A percentile compares a stretch with the other conserved stretches of the same genome.
Evolutionary conservation across 2,888 invertebrate genomes (phyloP).

Genomic region (Fragum whitleyi): DNA sequence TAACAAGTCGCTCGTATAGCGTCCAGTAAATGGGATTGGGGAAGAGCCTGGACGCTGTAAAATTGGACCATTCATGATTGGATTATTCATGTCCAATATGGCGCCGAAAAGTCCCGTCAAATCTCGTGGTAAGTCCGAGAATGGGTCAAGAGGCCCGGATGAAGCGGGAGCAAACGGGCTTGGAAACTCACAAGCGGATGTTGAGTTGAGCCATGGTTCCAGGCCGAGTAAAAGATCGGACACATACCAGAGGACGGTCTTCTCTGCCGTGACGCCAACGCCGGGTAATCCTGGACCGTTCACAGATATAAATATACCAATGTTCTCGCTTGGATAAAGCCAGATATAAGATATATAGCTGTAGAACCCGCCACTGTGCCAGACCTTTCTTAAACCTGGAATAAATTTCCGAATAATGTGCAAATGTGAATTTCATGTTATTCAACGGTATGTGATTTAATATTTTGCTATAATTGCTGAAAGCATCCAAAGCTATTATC

Average conservation of each 20-base stretch:
- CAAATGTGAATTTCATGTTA: too few relatives aligned
- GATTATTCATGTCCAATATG: too few relatives aligned
- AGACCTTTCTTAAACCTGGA: constrained; percentile 38
- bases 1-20: constrained; percentile 43
- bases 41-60: neutral
- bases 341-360: constrained; percentile 48
- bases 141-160: too few relatives aligned
- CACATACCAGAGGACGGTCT: constrained; percentile 40
- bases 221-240: constrained; percentile 44
- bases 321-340: constrained; percentile 47
- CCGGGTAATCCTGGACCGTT: constrained; percentile 53
- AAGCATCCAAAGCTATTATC: too few relatives aligned
- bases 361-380: constrained; percentile 57
- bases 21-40: constrained; percentile 41
- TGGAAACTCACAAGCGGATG: constrained; percentile 53
- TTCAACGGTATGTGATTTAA: too few relatives aligned
- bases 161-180: constrained; percentile 43
- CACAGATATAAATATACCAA: constrained; percentile 44
- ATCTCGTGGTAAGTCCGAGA: too few relatives aligned
- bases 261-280: constrained; percentile 26
- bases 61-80: too few relatives aligned
- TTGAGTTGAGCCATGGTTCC: constrained; percentile 45
- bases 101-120: too few relatives aligned
- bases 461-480: too few relatives aligned
- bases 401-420: too few relatives aligned